phyloP scores from a whole-genome alignment of 2,888 invertebrate genomes.

The Sminthurinus aureus region DNA sequence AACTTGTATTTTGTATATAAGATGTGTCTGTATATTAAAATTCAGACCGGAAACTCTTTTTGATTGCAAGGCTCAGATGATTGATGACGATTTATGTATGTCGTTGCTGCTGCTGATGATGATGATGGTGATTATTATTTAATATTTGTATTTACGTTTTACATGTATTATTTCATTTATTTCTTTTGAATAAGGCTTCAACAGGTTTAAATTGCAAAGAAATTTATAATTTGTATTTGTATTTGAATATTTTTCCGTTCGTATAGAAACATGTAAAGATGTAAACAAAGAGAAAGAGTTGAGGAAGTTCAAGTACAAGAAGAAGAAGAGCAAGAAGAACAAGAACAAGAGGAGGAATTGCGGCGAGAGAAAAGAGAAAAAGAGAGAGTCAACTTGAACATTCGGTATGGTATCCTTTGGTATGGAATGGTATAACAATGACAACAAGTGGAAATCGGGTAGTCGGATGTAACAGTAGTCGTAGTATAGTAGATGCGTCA shows the following conservation, averaged over 20 bases:
- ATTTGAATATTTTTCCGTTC: not conserved
- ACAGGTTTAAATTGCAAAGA: constrained; percentile 32
- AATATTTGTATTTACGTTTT: not conserved
- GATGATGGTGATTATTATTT: too few species aligned
- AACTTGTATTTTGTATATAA: not conserved
- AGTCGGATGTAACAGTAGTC: not conserved
- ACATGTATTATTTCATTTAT: not conserved
- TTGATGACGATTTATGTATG: too few species aligned
- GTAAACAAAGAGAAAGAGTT: not conserved
- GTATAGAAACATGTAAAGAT: too few species aligned
- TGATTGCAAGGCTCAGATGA: too few species aligned
- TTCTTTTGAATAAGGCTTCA: constrained; percentile 36
- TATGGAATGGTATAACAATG: constrained; percentile 27
- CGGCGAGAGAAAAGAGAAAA: not conserved
- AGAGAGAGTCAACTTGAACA: constrained; percentile 6
- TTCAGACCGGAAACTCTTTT: too few species aligned
- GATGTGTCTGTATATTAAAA: too few species aligned
- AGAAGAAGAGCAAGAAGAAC: not conserved
- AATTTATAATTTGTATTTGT: not conserved
- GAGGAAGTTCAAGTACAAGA: too few species aligned
- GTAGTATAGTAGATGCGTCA: constrained; percentile 7
- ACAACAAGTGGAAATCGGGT: constrained; percentile 52
- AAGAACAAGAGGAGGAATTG: not conserved
- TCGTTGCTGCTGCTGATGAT: too few species aligned
- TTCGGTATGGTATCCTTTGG: not conserved